A percentile compares a stretch with the other conserved stretches of the same genome.
phyloP scores from a whole-genome alignment of 35 echinoderm and acorn worm species.

The Ophiothrix spiculata region DNA sequence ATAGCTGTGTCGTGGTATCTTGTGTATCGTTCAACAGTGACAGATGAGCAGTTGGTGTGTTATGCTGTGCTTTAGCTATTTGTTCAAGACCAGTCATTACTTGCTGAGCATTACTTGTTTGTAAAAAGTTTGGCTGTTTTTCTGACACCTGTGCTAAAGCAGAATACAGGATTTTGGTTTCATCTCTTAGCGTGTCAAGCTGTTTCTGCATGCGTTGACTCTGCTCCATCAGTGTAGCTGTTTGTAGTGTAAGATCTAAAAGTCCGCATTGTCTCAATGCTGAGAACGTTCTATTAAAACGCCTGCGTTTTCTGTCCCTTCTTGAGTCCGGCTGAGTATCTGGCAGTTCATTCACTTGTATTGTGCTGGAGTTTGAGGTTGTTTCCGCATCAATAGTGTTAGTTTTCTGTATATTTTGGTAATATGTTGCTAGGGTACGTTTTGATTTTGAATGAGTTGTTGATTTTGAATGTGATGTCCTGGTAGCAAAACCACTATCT shows the following conservation, averaged over 20 bases:
- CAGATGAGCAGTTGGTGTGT: background rate
- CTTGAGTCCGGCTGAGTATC: background rate
- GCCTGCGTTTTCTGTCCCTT: slow-evolving; percentile 43
- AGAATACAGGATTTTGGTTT: slow-evolving; percentile 45
- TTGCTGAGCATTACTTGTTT: background rate
- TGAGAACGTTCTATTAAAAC: slow-evolving; percentile 74
- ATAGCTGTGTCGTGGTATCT: background rate
- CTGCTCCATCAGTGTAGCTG: slow-evolving; percentile 81
- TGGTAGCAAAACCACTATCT: background rate
- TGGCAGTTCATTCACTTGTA: background rate
- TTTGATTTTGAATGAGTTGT: too few relatives aligned
- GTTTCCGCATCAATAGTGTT: slow-evolving; percentile 9
- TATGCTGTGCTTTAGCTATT: background rate
- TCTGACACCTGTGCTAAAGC: slow-evolving; percentile 23
- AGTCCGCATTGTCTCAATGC: slow-evolving; percentile 73
- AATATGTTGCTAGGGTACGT: background rate
- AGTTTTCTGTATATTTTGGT: background rate
- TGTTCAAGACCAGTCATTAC: background rate
- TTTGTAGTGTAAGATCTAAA: slow-evolving; percentile 87
- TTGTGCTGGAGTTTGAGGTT: background rate
- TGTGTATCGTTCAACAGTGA: background rate
- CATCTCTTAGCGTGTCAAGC: slow-evolving; percentile 35
- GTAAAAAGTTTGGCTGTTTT: slow-evolving; percentile 17
- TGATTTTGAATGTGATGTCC: background rate
- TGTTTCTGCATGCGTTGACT: slow-evolving; percentile 64